Percentiles rank a stretch among this genome's conserved stretches.
Evolutionary conservation across 2,888 invertebrate genomes (phyloP).

Genomic region (Megalurothrips usitatus): DNA sequence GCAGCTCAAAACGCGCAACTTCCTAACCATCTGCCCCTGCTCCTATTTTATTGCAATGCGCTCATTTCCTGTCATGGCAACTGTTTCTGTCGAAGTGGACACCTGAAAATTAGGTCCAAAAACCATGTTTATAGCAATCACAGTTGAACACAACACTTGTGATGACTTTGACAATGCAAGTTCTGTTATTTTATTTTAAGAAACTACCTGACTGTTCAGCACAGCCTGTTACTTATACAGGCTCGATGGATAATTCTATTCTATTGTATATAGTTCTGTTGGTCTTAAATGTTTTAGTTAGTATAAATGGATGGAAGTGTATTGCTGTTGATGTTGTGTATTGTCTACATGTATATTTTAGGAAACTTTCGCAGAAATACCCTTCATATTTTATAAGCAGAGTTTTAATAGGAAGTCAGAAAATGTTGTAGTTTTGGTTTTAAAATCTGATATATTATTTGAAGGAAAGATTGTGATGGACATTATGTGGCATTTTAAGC

Average conservation of each 20-base stretch:
- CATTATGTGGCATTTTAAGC: background rate
- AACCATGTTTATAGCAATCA: background rate
- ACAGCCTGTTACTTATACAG: background rate
- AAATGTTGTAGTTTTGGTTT: background rate
- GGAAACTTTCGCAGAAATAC: background rate
- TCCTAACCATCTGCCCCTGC: too few relatives aligned
- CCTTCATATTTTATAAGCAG: background rate
- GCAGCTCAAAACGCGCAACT: too few relatives aligned
- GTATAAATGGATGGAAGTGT: background rate
- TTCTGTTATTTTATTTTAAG: background rate
- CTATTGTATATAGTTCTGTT: background rate
- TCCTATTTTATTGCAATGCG: too few relatives aligned
- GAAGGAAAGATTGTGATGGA: background rate
- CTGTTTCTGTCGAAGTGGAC: too few relatives aligned
- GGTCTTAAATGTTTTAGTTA: background rate
- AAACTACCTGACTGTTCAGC: background rate
- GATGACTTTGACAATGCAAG: background rate
- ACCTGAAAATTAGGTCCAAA: background rate
- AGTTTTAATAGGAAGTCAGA: background rate
- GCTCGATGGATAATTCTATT: background rate
- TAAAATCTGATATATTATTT: background rate
- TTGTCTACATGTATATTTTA: conserved; percentile 5
- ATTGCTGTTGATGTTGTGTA: background rate
- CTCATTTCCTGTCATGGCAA: too few relatives aligned
- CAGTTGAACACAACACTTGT: background rate